Percentiles rank a stretch among this genome's conserved stretches.
Conservation (phyloP, 2,888 invertebrate genomes). For the Minunthozetes semirufus region DNA sequence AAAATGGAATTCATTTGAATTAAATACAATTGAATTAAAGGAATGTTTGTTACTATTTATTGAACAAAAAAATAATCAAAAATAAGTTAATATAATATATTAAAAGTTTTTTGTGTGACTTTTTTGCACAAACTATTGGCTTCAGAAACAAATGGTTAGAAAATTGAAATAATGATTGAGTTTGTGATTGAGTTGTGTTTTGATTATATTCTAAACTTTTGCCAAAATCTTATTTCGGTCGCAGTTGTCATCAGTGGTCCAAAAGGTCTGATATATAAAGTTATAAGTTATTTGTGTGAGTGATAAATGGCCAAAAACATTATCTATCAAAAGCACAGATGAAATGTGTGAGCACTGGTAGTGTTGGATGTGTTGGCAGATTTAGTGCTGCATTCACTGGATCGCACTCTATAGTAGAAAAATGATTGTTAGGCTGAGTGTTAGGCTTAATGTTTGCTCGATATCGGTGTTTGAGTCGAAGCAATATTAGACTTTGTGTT, state of each 20-base stretch:
- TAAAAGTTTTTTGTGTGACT: no score
- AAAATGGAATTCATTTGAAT: no score
- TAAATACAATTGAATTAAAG: no score
- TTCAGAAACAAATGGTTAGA: no score
- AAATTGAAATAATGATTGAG: no score
- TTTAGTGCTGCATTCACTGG: neutral
- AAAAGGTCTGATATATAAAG: neutral
- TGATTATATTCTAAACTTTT: neutral
- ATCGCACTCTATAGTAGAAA: neutral
- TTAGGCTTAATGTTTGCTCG: neutral
- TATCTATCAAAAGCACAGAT: constrained; percentile 19
- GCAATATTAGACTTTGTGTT: constrained; percentile 10
- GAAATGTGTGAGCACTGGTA: neutral
- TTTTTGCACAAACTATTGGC: no score
- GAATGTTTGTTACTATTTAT: no score
- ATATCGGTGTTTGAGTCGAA: neutral
- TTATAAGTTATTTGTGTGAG: constrained; percentile 15
- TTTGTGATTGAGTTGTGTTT: no score
- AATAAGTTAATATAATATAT: no score
- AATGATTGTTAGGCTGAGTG: neutral
- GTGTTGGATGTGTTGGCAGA: no score
- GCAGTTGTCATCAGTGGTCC: neutral
- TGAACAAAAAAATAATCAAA: no score
- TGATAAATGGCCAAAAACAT: constrained; percentile 12
- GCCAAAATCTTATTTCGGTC: neutral